phyloP scores from a whole-genome alignment of 2,888 invertebrate species.

The Ophion ellenae region DNA sequence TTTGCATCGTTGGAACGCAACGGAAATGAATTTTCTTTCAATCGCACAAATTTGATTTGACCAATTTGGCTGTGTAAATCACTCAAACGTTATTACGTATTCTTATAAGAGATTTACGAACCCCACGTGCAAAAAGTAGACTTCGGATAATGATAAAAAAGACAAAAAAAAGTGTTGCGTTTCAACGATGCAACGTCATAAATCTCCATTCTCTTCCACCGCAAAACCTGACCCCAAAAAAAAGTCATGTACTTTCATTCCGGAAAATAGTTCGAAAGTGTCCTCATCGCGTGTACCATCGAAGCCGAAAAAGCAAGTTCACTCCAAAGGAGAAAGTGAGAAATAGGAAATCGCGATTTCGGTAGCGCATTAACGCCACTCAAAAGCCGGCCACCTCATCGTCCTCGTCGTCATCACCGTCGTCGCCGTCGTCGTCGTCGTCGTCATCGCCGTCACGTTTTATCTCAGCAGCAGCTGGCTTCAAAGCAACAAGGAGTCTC shows the following conservation, averaged over 20 bases:
- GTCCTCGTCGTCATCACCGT: slow-evolving; percentile 31
- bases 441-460: slow-evolving; percentile 26
- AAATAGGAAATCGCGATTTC: slow-evolving; percentile 55
- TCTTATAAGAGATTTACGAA: no score
- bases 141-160: background rate
- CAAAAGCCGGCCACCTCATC: slow-evolving; percentile 60
- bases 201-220: background rate
- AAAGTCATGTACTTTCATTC: background rate
- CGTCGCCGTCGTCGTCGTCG: background rate
- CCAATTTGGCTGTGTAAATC: no score
- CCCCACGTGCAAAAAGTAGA: no score
- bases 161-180: background rate
- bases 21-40: no score
- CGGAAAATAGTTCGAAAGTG: background rate
- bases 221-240: background rate
- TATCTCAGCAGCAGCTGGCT: slow-evolving; percentile 72
- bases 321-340: slow-evolving; percentile 28
- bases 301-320: background rate
- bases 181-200: background rate
- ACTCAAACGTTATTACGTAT: no score
- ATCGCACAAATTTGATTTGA: no score
- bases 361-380: slow-evolving; percentile 66
- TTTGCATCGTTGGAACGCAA: no score
- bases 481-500: slow-evolving; percentile 74
- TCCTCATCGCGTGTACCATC: background rate